A percentile compares a stretch with the other conserved stretches of the same genome.
Evolutionary conservation across 2,888 invertebrate species (phyloP).

Genomic region (Callyntrura sp.): DNA sequence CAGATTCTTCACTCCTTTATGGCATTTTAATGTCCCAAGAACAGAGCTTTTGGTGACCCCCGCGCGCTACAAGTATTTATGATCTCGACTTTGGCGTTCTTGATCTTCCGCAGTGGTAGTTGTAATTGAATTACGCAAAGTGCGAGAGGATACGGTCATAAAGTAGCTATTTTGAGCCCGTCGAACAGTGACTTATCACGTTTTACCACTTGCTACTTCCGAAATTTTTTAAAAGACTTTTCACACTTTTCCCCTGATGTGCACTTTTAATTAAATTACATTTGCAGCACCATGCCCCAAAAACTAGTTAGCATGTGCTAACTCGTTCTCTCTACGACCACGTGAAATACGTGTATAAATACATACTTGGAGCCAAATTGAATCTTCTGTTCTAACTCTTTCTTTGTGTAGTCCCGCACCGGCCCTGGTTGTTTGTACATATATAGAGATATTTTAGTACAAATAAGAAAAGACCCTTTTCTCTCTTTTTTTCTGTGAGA

Average conservation of each 20-base stretch:
- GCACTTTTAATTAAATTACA: constrained; percentile 70
- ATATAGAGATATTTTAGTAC: constrained; percentile 16
- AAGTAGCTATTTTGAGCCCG: constrained; percentile 32
- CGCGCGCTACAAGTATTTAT: background rate
- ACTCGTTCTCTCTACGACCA: constrained; percentile 9
- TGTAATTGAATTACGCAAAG: constrained; percentile 31
- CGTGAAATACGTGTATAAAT: background rate
- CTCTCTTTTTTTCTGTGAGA: no score
- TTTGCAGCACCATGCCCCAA: constrained; percentile 56
- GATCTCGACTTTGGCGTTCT: background rate
- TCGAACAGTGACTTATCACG: constrained; percentile 52
- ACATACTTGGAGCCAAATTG: constrained; percentile 36
- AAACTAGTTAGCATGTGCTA: constrained; percentile 57
- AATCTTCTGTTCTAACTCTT: no score
- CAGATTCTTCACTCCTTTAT: no score
- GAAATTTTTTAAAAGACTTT: constrained; percentile 54
- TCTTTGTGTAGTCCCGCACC: background rate
- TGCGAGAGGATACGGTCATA: background rate
- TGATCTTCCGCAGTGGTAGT: background rate
- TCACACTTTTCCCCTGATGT: constrained; percentile 56
- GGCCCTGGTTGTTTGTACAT: constrained; percentile 4
- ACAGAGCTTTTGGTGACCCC: no score
- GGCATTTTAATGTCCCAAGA: no score
- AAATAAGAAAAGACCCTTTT: constrained; percentile 71
- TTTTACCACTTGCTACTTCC: constrained; percentile 25